Conservation (phyloP, 2,888 invertebrate genomes). For the Chirona hameri region DNA sequence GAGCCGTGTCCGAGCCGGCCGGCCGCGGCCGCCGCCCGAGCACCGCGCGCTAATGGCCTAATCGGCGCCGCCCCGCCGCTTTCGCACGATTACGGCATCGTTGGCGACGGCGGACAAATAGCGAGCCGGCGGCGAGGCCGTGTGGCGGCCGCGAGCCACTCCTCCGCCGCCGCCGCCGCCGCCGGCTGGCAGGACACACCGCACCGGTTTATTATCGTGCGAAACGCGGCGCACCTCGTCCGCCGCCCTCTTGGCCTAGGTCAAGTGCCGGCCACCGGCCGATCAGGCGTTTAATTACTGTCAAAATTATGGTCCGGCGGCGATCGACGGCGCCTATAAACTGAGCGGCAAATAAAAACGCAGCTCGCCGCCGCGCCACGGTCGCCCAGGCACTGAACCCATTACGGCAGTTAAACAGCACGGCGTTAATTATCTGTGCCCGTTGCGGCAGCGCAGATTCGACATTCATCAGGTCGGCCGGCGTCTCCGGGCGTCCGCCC, state of each 20-base stretch:
- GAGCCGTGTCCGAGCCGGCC: background rate
- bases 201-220: background rate
- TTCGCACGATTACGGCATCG: background rate
- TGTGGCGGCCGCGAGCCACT: background rate
- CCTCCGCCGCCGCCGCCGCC: background rate
- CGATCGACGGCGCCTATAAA: background rate
- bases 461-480: conserved; percentile 7
- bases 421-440: background rate
- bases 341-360: background rate
- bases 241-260: background rate
- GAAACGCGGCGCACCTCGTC: background rate
- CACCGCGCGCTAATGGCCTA: background rate
- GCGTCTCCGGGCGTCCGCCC: background rate
- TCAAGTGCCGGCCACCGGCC: background rate
- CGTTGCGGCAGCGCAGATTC: background rate
- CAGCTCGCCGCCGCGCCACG: background rate
- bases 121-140: background rate
- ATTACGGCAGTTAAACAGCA: conserved; percentile 5
- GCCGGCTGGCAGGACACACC: too few relatives aligned
- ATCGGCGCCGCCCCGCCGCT: background rate
- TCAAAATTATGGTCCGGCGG: background rate
- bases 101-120: background rate
- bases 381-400: conserved; percentile 1
- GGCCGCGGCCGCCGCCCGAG: background rate
- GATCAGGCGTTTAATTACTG: conserved; percentile 24